These are phyloP conservation scores for Mesembrinibis cayennensis DNA, from an alignment of 2,113 vertebrate genomes.

Conservation along the genomic window DNA sequence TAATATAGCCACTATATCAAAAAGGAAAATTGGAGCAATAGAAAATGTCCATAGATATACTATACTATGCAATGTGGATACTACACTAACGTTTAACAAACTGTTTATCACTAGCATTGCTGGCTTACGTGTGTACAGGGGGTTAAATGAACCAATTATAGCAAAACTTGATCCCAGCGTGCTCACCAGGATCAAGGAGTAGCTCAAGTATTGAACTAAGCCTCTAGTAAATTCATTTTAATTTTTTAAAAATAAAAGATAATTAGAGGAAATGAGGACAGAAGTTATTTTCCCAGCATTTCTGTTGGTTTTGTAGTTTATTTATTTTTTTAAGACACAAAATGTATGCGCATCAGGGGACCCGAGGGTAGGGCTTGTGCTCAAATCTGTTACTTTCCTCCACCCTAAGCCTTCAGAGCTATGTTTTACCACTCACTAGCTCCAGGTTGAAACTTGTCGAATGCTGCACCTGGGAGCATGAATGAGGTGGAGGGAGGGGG, in stretches of 20 bases:
- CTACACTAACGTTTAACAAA: accelerated
- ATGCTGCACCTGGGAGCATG: accelerated
- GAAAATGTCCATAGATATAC: accelerated
- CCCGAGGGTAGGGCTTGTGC: not conserved
- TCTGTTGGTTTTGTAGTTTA: not conserved
- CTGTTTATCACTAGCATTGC: not conserved
- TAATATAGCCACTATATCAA: not conserved
- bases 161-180: not conserved
- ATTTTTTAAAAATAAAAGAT: not conserved
- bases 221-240: not conserved
- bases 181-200: not conserved
- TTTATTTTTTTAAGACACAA: not conserved
- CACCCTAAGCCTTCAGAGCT: not conserved
- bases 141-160: accelerated
- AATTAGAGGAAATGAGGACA: accelerated
- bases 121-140: not conserved
- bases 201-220: not conserved
- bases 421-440: accelerated
- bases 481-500: not conserved
- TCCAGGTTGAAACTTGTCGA: accelerated
- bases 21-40: not conserved
- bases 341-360: accelerated
- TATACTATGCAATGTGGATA: accelerated
- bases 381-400: not conserved
- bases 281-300: not conserved